These are phyloP conservation scores for Lindbergichthys nudifrons DNA, from an alignment of 2,797 vertebrate species.

Conservation along the genomic window DNA sequence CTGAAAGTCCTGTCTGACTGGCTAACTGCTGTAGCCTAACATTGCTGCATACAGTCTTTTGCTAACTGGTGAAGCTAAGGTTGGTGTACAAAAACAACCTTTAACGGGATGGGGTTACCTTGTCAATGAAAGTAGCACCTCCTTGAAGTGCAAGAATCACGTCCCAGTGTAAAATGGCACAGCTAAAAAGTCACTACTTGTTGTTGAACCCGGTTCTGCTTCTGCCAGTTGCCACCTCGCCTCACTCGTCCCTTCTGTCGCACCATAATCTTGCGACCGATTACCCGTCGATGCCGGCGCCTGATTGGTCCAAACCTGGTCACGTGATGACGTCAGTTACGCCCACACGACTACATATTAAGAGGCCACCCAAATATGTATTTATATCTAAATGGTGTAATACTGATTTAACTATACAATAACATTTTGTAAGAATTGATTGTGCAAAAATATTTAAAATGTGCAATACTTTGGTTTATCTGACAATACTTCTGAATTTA, in stretches of 20 bases:
- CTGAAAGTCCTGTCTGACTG: slow-evolving; percentile 9
- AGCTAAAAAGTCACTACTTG: slow-evolving; percentile 23
- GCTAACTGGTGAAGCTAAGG: slow-evolving; percentile 16
- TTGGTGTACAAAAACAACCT: neutral
- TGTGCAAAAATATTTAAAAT: too few relatives aligned
- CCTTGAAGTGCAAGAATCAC: slow-evolving; percentile 1
- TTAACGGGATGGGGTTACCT: slow-evolving; percentile 47
- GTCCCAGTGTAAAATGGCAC: slow-evolving; percentile 14
- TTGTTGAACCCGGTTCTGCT: slow-evolving; percentile 20
- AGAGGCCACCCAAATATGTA: neutral
- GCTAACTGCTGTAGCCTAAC: slow-evolving; percentile 51
- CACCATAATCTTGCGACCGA: slow-evolving; percentile 83
- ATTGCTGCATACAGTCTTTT: slow-evolving; percentile 5
- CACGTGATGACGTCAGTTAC: slow-evolving; percentile 60
- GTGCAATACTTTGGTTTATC: too few relatives aligned
- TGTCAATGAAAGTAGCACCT: slow-evolving; percentile 39
- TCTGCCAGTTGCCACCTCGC: slow-evolving; percentile 36
- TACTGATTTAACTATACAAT: too few relatives aligned
- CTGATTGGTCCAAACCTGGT: slow-evolving; percentile 64
- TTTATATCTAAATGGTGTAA: too few relatives aligned
- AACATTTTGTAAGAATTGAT: too few relatives aligned
- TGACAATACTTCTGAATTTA: too few relatives aligned
- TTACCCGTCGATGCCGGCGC: slow-evolving; percentile 42
- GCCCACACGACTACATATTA: slow-evolving; percentile 26
- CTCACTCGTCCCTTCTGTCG: slow-evolving; percentile 74